Base-by-base conservation (phyloP, 92 coral and sea anemone species). In the Parazoanthus swiftii region DNA sequence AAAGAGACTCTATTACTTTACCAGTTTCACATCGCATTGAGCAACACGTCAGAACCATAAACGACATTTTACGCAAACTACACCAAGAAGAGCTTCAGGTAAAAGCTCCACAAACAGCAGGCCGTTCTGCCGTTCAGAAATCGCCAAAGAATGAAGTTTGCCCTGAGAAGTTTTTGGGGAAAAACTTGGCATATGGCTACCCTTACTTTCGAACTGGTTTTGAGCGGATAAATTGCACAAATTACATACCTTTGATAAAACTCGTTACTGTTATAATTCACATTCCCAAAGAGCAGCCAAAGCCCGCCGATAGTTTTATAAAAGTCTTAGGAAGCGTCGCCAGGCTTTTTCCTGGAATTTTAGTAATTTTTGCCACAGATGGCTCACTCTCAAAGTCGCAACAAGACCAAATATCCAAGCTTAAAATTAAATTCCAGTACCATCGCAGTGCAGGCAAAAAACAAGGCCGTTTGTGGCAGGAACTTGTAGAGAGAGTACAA, bases 181-280 rank as follows among this genome's bases (percentile, higher is more conserved):
- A 92, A 15, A 89, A 82, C 26, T 90, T 97, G 37, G 92, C 95
- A 1, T 93, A 90, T 75, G 99, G 99, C 0, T 97, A 97, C 66
- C 99, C 99, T 6, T 97, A 89, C 79, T 97, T 97, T 81, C 91
- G 99, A 36, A 95, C 85, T 74, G 99, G 99, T 25, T 97, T 97
- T 77, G 87, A 86, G 33, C 87, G 94, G 50, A 35, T 90, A 38
- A 94, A 95, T 82, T 97, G 99, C 66, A 87, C 97, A 4, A 85
- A 93, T 15, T 89, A 63, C 79, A 82, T 92, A 44, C 98, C 97
- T 21, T 76, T 91, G 26, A 83, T 82, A 26, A 83, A 88, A 21
- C 92, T 97, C 26, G 92, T 97, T 4, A 95, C 98, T 21, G 38
- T 95, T 25, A 18, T 95, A 36, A 76, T 94, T 26, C 92, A 86